Evolutionary conservation across 2,113 vertebrate genomes (phyloP).

Genomic region (Leptosomus discolor): DNA sequence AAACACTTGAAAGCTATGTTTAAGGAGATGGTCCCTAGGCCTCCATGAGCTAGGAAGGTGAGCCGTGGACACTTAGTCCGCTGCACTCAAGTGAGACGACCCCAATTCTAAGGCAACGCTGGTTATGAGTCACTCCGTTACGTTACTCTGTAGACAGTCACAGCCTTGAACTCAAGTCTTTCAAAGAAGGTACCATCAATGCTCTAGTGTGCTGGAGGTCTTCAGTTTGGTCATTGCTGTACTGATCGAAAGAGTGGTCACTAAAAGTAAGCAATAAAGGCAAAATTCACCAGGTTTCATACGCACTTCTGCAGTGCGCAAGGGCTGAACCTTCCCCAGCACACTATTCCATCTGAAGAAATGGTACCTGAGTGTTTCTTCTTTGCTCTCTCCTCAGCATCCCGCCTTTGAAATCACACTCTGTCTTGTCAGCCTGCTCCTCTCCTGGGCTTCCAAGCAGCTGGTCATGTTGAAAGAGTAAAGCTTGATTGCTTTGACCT

Average conservation of each 20-base stretch:
- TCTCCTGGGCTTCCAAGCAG: not conserved
- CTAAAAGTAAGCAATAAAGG: not conserved
- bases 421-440: not conserved
- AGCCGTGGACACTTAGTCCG: not conserved
- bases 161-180: not conserved
- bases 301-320: not conserved
- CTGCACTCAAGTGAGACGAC: not conserved
- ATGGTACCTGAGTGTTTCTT: not conserved
- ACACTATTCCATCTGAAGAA: not conserved
- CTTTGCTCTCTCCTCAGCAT: not conserved
- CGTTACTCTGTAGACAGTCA: not conserved
- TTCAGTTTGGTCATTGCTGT: not conserved
- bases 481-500: constrained; percentile 9
- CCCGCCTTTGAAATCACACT: not conserved
- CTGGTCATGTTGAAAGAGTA: not conserved
- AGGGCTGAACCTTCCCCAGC: not conserved
- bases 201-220: not conserved
- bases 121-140: not conserved
- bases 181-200: not conserved
- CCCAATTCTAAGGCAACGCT: not conserved
- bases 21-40: not conserved
- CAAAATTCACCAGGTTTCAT: not conserved
- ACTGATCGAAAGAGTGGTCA: not conserved
- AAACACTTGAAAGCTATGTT: not conserved
- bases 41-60: not conserved